Evolutionary conservation across 2,888 invertebrate species (phyloP), one percentile per base, ranked within the genome.

Genomic region (Tuberolachnus salignus): DNA sequence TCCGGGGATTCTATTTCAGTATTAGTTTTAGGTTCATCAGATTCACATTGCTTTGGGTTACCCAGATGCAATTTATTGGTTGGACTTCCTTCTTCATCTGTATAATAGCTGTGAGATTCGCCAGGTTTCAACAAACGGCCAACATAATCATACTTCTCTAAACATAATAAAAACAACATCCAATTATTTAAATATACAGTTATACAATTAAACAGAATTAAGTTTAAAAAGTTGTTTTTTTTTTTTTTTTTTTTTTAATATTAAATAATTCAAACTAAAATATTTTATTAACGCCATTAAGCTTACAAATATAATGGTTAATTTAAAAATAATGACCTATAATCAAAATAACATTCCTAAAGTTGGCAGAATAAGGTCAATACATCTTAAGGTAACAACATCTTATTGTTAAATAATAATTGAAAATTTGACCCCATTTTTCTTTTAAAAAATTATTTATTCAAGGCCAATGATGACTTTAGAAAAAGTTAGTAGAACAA

Each of bases 131-230:
- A 86, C 74, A 98, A 87, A 84, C 92, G 91, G 19, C 98, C 98
- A 53, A 98, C 94, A 82, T 92, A 90, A 57, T 94, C 93, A 86
- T 98, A 98, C 86, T 94, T 96, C 88, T 98, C 97, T 96, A 88
- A 13, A 89, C 88, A 81, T 82, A 81, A 81, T 80, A 82, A 82
- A 81, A 4, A 71, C 26, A 72, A n/a, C 9, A 49, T 26, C 16
- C 3, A 16, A 49, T 9, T n/a, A 26, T 8, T 23, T 10, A 34
- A 19, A 42, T 19, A 51, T 1, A 26, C 49, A 19, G 16, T 46
- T 16, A 49, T 49, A 66, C n/a, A n/a, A n/a, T n/a, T n/a, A n/a
- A n/a, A n/a, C n/a, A n/a, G n/a, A n/a, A n/a, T 23, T 16, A 26
- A 66, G 9, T 9, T 34, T 34, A 4, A 34, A 34, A 4, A 34